These are phyloP conservation scores for Ursus arctos DNA, from an alignment of 2,113 vertebrate species.

Conservation along the genomic window DNA sequence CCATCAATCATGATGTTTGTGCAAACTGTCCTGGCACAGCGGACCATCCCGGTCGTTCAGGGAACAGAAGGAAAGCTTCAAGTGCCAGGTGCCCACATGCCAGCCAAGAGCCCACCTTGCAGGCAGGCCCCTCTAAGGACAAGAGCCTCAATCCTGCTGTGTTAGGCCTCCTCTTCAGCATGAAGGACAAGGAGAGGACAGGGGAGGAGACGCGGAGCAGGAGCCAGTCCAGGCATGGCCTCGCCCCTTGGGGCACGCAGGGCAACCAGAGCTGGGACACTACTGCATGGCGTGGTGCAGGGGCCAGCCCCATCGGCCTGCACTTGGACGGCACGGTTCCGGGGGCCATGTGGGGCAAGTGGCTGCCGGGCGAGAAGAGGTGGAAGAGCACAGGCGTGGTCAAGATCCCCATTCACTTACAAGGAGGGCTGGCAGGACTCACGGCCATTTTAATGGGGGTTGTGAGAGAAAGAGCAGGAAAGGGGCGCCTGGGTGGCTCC, in stretches of 20 bases:
- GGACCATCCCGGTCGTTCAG: no score
- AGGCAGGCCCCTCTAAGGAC: neutral
- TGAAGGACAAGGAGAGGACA: no score
- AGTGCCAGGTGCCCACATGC: neutral
- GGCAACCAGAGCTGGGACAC: neutral
- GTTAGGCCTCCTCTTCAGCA: neutral
- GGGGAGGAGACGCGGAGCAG: neutral
- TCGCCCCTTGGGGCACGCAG: accelerated
- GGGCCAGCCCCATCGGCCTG: no score
- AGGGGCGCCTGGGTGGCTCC: neutral
- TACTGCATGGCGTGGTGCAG: neutral
- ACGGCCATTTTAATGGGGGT: neutral
- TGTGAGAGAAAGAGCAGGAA: neutral
- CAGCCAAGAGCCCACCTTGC: neutral
- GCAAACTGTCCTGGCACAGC: no score
- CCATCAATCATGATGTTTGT: neutral
- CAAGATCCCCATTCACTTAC: no score
- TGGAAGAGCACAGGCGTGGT: no score
- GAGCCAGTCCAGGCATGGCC: neutral
- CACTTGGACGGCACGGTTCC: neutral
- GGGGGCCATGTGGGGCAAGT: neutral
- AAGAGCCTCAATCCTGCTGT: neutral
- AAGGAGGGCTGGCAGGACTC: neutral
- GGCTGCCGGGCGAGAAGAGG: neutral
- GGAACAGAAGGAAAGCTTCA: neutral